These are phyloP conservation scores for Bolinopsis microptera DNA, from an alignment of 37 sponge, comb jelly and placozoan species.

Conservation along the genomic window DNA sequence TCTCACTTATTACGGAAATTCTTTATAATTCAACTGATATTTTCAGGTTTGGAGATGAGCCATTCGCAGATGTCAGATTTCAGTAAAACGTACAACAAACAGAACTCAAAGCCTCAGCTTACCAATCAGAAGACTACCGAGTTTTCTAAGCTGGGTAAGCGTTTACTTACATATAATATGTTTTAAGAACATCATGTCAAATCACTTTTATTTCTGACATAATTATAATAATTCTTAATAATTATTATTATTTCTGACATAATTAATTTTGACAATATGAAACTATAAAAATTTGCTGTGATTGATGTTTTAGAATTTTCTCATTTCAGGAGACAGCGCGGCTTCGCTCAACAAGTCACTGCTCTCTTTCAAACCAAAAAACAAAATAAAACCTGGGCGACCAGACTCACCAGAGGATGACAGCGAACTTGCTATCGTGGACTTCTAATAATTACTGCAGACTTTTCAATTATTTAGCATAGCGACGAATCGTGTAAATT, in stretches of 20 bases:
- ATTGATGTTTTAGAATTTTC: no score
- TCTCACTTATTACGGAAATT: no score
- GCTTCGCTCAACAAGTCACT: constrained; percentile 48
- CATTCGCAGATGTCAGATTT: not conserved
- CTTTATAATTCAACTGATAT: not conserved
- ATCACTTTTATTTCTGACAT: no score
- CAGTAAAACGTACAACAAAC: constrained; percentile 10
- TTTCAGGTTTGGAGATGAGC: not conserved
- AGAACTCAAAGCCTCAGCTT: not conserved
- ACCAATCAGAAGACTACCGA: not conserved
- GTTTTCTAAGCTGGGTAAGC: constrained; percentile 38
- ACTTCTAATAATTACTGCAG: no score
- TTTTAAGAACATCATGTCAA: no score
- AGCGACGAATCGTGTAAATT: no score
- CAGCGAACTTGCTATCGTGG: constrained; percentile 35
- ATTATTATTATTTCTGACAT: no score
- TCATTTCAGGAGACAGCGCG: not conserved
- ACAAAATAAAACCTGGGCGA: constrained; percentile 22
- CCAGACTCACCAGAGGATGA: not conserved
- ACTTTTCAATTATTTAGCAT: no score
- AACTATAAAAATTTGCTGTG: no score
- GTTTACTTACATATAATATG: no score
- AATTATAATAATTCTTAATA: no score
- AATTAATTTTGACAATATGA: no score
- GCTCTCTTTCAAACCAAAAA: constrained; percentile 34